A percentile compares a stretch with the other conserved stretches of the same genome.
These are phyloP conservation scores for Hormaphis cornu DNA, from an alignment of 1,140 invertebrate species.

Conservation along the genomic window DNA sequence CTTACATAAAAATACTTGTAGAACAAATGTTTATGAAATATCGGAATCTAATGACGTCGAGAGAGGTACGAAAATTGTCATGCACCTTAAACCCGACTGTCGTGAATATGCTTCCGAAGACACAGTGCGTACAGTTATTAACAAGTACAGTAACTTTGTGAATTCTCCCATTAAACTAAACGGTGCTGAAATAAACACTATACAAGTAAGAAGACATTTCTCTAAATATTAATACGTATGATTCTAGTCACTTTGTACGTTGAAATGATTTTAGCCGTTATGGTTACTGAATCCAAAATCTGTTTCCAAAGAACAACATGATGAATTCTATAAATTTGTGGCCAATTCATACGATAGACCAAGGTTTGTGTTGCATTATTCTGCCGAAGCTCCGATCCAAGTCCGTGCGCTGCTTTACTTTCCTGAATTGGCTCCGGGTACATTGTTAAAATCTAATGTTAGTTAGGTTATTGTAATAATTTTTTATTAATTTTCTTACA, in stretches of 20 bases:
- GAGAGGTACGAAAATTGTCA: constrained; percentile 84
- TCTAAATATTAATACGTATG: neutral
- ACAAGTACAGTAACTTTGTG: constrained; percentile 96
- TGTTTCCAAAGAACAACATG: constrained; percentile 74
- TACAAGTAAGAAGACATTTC: constrained; percentile 52
- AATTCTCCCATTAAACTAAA: constrained; percentile 86
- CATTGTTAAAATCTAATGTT: neutral
- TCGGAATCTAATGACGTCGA: constrained; percentile 71
- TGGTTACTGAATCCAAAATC: constrained; percentile 89
- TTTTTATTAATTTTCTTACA: neutral
- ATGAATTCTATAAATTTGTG: constrained; percentile 84
- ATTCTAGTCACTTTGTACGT: neutral
- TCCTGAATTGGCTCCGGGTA: constrained; percentile 74
- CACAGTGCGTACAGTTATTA: constrained; percentile 71
- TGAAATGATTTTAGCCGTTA: constrained; percentile 57
- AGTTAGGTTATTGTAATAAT: neutral
- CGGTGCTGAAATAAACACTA: constrained; percentile 71
- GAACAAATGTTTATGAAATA: constrained; percentile 80
- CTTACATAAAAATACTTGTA: constrained; percentile 42
- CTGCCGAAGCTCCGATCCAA: constrained; percentile 76
- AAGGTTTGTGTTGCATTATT: constrained; percentile 73
- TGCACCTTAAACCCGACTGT: constrained; percentile 78
- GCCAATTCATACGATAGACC: constrained; percentile 76
- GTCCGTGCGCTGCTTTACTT: constrained; percentile 87
- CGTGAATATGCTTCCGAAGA: constrained; percentile 82